Percentiles rank a stretch among this genome's conserved stretches.
These are phyloP conservation scores for Lasioglossum vierecki DNA, from an alignment of 2,888 invertebrate genomes.

Conservation along the genomic window DNA sequence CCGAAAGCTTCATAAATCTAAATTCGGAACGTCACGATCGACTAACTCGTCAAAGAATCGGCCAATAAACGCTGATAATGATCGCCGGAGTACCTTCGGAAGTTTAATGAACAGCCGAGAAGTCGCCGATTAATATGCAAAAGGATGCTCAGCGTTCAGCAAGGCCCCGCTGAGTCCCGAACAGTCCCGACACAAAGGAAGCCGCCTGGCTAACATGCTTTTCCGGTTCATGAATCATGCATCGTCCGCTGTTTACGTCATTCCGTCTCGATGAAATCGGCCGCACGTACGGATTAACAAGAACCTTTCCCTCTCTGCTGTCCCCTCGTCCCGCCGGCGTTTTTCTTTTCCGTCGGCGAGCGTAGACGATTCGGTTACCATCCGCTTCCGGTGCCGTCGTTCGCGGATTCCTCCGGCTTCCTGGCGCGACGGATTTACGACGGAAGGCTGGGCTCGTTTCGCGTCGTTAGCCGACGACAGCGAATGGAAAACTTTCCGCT, in stretches of 20 bases:
- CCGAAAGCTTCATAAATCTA: no score
- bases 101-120: not conserved
- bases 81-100: not conserved
- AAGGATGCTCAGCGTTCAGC: not conserved
- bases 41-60: not conserved
- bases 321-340: not conserved
- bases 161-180: not conserved
- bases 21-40: not conserved
- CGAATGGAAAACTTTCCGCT: slow-evolving; percentile 74
- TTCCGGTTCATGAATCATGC: slow-evolving; percentile 77
- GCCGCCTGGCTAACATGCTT: slow-evolving; percentile 45
- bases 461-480: slow-evolving; percentile 71
- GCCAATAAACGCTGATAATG: not conserved
- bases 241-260: slow-evolving; percentile 71
- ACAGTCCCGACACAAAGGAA: not conserved
- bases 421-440: slow-evolving; percentile 72
- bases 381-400: slow-evolving; percentile 51
- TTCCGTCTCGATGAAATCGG: slow-evolving; percentile 32
- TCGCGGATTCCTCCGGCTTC: slow-evolving; percentile 42
- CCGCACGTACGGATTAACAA: slow-evolving; percentile 22
- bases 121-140: not conserved
- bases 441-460: slow-evolving; percentile 71
- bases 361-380: slow-evolving; percentile 43
- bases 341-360: not conserved
- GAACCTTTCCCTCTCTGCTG: slow-evolving; percentile 13